Percentiles rank a stretch among this genome's conserved stretches.
These are phyloP conservation scores for Tinamus major DNA, from an alignment of 2,797 vertebrate species.

Conservation along the genomic window DNA sequence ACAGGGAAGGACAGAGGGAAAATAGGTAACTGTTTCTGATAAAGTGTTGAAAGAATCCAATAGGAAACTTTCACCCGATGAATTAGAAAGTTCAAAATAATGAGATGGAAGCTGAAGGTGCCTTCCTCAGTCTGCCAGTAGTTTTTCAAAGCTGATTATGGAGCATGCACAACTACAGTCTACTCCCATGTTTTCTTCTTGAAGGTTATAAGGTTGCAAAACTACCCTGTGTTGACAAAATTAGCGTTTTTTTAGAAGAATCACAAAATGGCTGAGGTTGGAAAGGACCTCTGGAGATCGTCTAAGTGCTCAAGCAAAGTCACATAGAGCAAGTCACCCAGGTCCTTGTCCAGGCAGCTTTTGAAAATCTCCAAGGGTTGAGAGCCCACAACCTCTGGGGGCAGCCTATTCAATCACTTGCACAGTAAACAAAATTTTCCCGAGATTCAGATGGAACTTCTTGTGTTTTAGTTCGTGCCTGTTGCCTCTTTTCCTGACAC, in stretches of 20 bases:
- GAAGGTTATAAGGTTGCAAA: background rate
- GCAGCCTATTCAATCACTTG: background rate
- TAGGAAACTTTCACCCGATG: background rate
- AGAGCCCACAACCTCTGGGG: background rate
- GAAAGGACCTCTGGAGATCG: background rate
- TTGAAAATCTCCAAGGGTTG: background rate
- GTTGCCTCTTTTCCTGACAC: background rate
- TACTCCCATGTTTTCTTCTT: background rate
- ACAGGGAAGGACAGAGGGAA: accelerated
- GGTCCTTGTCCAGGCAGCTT: background rate
- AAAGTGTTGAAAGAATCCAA: background rate
- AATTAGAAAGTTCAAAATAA: background rate
- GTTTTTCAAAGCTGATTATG: background rate
- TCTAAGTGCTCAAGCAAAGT: background rate
- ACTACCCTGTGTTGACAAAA: background rate
- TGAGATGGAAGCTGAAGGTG: background rate
- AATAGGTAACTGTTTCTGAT: background rate
- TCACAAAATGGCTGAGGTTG: background rate
- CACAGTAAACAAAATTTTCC: background rate
- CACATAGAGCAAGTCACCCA: background rate
- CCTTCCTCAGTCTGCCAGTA: background rate
- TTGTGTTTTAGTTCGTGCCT: background rate
- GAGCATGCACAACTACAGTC: background rate
- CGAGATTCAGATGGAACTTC: background rate
- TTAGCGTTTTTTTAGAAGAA: background rate